Base-by-base conservation (phyloP, 2,113 vertebrate species). In the Proterorhinus semilunaris region DNA sequence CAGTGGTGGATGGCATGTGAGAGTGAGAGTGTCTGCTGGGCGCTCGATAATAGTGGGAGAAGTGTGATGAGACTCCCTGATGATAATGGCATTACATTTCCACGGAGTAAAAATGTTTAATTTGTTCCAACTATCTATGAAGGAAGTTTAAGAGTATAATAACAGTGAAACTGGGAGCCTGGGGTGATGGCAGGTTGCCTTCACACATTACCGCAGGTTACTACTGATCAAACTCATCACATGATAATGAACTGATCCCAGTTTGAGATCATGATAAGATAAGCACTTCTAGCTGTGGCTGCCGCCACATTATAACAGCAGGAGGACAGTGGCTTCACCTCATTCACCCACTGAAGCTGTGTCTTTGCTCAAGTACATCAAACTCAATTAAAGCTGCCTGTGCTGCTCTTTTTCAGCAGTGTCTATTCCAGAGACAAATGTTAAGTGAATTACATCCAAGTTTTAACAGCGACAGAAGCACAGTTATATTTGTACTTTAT, bases 381-480 rank as follows among this genome's bases (percentile, higher is more conserved):
- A 83, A 88, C 63, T 62, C 62, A 78, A 88, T 88, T 80, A 80
- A 81, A 86, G 10, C 58, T 63, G 53, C 11, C 12, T 52, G 27
- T 73, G 48, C 7, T 16, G 69, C 66, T 52, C 53, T 55, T 43
- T 6, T 51, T 50, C 67, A 57, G 62, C 66, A 66, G 51, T 76
- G 76, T 73, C 79, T 64, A 83, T 82, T 72, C 81, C 65, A 70
- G 64, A 78, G 71, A 76, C 63, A 71, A 62, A 48, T 75, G 67
- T 71, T 85, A 90, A 89, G 71, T 89, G 72, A 81, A 87, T 87
- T 84, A 86, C n/a, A 36, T 75, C 62, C 66, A 88, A 85, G 72
- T 55, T 69, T 75, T 72, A 70, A 64, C 79, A 68, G 62, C 72
- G 68, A 78, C 53, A 48, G 72, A 78, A 76, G 76, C 59, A 50